A percentile compares a stretch with the other conserved stretches of the same genome.
phyloP scores from a whole-genome alignment of 2,888 invertebrate species.

The Physocephala rufipes region DNA sequence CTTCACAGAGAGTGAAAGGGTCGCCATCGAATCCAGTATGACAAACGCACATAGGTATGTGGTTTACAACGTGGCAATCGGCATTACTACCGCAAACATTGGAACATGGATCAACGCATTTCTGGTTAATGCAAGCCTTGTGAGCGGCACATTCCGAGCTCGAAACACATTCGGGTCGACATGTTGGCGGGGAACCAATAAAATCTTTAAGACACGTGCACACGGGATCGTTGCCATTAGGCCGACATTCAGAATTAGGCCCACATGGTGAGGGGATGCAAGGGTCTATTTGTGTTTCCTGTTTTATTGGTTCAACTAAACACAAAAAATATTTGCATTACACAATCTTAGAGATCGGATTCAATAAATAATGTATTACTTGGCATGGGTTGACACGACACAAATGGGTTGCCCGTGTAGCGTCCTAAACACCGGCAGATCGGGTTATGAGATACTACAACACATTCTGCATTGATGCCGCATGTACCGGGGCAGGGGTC shows the following conservation, averaged over 20 bases:
- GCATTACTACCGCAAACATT: conserved; percentile 73
- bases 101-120: conserved; percentile 77
- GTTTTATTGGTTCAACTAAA: conserved; percentile 52
- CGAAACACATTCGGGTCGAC: conserved; percentile 81
- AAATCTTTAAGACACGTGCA: conserved; percentile 77
- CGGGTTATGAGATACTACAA: conserved; percentile 79
- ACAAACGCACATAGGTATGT: conserved; percentile 72
- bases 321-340: neutral
- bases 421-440: conserved; percentile 75
- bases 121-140: conserved; percentile 78
- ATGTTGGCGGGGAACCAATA: conserved; percentile 79
- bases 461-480: conserved; percentile 78
- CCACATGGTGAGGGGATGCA: conserved; percentile 84
- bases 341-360: neutral
- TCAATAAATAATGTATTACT: conserved; percentile 42
- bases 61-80: conserved; percentile 70
- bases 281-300: conserved; percentile 65
- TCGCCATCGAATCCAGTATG: conserved; percentile 69
- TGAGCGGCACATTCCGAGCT: conserved; percentile 80
- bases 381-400: conserved; percentile 67
- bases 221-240: conserved; percentile 72
- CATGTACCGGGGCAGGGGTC: conserved; percentile 82
- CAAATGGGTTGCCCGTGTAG: conserved; percentile 65
- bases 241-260: conserved; percentile 77
- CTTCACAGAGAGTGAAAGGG: conserved; percentile 66